Conservation (phyloP, 2,888 invertebrate species). For the Chalcis sispes region DNA sequence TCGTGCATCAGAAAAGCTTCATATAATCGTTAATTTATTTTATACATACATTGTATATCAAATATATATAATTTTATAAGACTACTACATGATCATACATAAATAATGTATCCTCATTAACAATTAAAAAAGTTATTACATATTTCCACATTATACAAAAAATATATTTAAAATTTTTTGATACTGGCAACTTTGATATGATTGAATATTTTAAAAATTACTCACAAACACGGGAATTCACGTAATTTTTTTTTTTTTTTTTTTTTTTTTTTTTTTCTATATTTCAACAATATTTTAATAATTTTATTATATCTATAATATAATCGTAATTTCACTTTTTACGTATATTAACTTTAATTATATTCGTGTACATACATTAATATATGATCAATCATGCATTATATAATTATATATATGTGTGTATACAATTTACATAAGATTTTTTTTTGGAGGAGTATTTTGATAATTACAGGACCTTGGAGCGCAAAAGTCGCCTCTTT, state of each 20-base stretch:
- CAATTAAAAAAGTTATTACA: slow-evolving; percentile 7
- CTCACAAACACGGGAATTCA: not conserved
- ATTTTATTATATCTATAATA: not conserved
- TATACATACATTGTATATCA: slow-evolving; percentile 9
- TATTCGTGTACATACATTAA: not conserved
- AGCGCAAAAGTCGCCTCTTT: slow-evolving; percentile 15
- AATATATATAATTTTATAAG: slow-evolving; percentile 27
- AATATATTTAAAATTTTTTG: not conserved
- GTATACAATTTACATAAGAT: slow-evolving; percentile 11
- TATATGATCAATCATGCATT: not conserved
- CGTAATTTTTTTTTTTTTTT: not conserved
- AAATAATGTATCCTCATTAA: not conserved
- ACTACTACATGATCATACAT: slow-evolving; percentile 10
- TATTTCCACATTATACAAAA: too few relatives aligned
- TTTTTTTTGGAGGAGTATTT: not conserved
- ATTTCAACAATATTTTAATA: too few relatives aligned
- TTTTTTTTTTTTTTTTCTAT: too few relatives aligned
- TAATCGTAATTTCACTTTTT: slow-evolving; percentile 19
- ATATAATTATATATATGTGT: slow-evolving; percentile 9
- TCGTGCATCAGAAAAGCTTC: slow-evolving; percentile 33
- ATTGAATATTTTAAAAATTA: not conserved
- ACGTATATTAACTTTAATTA: not conserved
- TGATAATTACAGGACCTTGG: not conserved
- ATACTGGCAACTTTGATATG: slow-evolving; percentile 7
- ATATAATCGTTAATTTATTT: not conserved